Evolutionary conservation across 2,113 vertebrate species (phyloP).

Genomic region (Lampris incognitus): DNA sequence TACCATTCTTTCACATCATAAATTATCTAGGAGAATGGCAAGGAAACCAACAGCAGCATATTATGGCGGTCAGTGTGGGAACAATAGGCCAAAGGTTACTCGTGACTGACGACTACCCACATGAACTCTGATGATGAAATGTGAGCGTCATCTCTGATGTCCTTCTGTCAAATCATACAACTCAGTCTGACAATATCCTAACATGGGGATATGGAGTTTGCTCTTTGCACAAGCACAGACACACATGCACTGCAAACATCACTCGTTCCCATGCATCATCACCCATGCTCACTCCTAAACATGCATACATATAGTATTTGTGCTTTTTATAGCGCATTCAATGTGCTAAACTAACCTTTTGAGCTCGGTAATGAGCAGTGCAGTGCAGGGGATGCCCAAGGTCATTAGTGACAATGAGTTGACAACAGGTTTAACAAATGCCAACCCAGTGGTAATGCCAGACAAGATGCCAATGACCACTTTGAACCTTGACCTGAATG

Average conservation of each 20-base stretch:
- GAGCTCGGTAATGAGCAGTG: constrained; percentile 91
- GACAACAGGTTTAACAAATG: constrained; percentile 95
- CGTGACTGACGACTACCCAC: constrained; percentile 1
- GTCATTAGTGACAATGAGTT: constrained; percentile 96
- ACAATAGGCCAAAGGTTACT: constrained; percentile 52
- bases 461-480: constrained; percentile 91
- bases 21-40: constrained; percentile 3
- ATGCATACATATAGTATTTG: not conserved
- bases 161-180: not conserved
- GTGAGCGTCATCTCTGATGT: not conserved
- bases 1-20: constrained; percentile 49
- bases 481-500: constrained; percentile 92
- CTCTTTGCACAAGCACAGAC: not conserved
- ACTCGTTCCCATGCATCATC: no score
- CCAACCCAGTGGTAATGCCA: constrained; percentile 91
- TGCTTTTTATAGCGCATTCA: not conserved
- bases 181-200: not conserved
- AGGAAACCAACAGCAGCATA: constrained; percentile 5
- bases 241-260: no score
- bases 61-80: constrained; percentile 6
- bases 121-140: not conserved
- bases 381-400: constrained; percentile 92
- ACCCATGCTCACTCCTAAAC: not conserved
- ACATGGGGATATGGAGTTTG: not conserved
- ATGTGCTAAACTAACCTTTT: constrained; percentile 85